Evolutionary conservation across 2,888 invertebrate species (phyloP), one percentile per base, ranked within the genome.

Genomic region (Heliconius erato): DNA sequence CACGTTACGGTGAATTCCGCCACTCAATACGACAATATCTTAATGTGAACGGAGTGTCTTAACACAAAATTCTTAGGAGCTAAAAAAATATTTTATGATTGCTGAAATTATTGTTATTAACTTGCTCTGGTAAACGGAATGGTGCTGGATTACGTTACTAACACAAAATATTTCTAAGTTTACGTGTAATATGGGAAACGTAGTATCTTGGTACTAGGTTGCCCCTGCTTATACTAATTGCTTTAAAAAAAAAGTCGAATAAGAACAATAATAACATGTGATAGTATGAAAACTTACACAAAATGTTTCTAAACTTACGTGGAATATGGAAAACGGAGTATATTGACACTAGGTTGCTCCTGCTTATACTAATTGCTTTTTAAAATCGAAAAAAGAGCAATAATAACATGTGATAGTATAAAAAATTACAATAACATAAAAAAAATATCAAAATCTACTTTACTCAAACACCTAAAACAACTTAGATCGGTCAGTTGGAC

Each of bases 401-500:
- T n/a, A 54, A 19, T 54, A 54, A 19, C 54, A 54, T 54, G 2
- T 54, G 4, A 26, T 28, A 16, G 28, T 28, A 28, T 14, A 3
- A 67, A 28, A 16, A 67, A 28, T 28, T 28, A 28, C 2, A 26
- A 69, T 9, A 1, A n/a, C 23, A 14, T 14, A 71, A 26, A 32
- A 44, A 40, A 28, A 12, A 54, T 32, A 28, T 74, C 14, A 35
- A 59, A 74, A 32, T 76, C n/a, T 35, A 63, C 16, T 63, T 54
- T 23, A 74, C 23, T 14, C 59, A n/a, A 59, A 63, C 26, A 14
- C 63, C 6, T 63, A 63, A 35, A 76, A 40, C 4, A n/a, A 44
- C 59, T 63, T 23, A 40, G 32, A 63, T 76, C 76, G 35, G 76
- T 76, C 76, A 35, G n/a, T 76, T 63, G 35, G 35, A 77, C 84